Base-by-base conservation (phyloP, 37 sponge, comb jelly and placozoan species). In the Trichoplax adhaerens region DNA sequence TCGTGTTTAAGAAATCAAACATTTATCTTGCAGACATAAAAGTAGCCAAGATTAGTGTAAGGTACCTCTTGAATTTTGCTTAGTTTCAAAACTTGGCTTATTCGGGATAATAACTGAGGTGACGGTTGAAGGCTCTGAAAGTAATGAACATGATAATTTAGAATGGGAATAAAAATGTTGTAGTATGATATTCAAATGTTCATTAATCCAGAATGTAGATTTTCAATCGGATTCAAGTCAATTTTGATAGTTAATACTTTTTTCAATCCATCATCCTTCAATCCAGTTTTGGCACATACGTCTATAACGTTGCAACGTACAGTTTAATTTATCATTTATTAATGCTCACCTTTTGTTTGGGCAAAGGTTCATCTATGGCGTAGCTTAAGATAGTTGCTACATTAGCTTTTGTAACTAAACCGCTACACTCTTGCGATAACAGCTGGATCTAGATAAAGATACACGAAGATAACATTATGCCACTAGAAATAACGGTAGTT, bases 21-120 rank as follows among this genome's bases (percentile, higher is more conserved):
- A 68, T 48, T 68, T 0, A 3, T 4, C 73, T 65, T 48, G 52
- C 52, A 6, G 58, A 76, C 51, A 59, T 8, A 47, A n/a, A 67
- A 56, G 12, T 5, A 76, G 74, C 10, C 50, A 72, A 52, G 7
- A 10, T 7, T 6, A 71, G 29, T 8, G 29, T 10, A 67, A 8
- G 4, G 3, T 71, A 88, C 89, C 91, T 90, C 91, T 74, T 90
- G 91, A 1, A 90, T 88, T 77, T 67, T 65, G 7, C 77, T 55
- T 53, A 90, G 69, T 68, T 74, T 86, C 53, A 90, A 70, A 1
- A 77, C 76, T 54, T 77, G 81, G 57, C 77, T 68, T 7, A 90
- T 77, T 48, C 81, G 74, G 52, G 68, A 62, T 49, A 90, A 66
- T 56, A 87, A 56, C 65, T 83, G 77, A 1, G 68, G 63, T 1